phyloP scores from a whole-genome alignment of 2,888 invertebrate species.

The Drosophila emarginata region DNA sequence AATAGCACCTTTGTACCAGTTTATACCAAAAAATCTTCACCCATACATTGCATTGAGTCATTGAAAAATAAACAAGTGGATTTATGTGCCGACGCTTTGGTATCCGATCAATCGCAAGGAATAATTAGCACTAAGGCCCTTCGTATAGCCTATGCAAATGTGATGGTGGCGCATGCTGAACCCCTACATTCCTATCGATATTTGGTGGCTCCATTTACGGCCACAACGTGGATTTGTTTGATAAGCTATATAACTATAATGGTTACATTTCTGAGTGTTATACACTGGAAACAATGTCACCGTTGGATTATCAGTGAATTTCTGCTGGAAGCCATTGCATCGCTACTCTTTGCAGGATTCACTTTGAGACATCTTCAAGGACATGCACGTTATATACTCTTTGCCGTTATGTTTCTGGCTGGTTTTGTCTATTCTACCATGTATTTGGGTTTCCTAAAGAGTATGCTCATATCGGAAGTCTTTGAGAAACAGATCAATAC shows the following conservation, averaged over 20 bases:
- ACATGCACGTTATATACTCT: slow-evolving; percentile 53
- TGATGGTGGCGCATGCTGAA: slow-evolving; percentile 54
- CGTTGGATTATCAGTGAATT: slow-evolving; percentile 63
- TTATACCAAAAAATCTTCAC: slow-evolving; percentile 34
- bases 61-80: slow-evolving; percentile 36
- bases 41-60: slow-evolving; percentile 39
- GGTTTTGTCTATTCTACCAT: slow-evolving; percentile 61
- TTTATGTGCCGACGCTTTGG: slow-evolving; percentile 57
- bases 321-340: slow-evolving; percentile 57
- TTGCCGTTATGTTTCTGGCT: slow-evolving; percentile 49
- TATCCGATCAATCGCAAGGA: slow-evolving; percentile 11
- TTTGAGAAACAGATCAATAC: slow-evolving; percentile 59
- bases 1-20: slow-evolving; percentile 61
- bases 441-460: slow-evolving; percentile 56
- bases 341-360: slow-evolving; percentile 54
- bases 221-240: slow-evolving; percentile 55
- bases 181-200: slow-evolving; percentile 56
- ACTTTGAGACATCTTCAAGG: slow-evolving; percentile 44
- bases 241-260: slow-evolving; percentile 45
- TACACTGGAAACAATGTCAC: slow-evolving; percentile 49
- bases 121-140: slow-evolving; percentile 46
- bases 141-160: slow-evolving; percentile 55
- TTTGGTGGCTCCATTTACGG: slow-evolving; percentile 47
- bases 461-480: slow-evolving; percentile 60
- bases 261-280: slow-evolving; percentile 56